Conservation (phyloP, 2,797 vertebrate genomes). For the Lagodon rhomboides region DNA sequence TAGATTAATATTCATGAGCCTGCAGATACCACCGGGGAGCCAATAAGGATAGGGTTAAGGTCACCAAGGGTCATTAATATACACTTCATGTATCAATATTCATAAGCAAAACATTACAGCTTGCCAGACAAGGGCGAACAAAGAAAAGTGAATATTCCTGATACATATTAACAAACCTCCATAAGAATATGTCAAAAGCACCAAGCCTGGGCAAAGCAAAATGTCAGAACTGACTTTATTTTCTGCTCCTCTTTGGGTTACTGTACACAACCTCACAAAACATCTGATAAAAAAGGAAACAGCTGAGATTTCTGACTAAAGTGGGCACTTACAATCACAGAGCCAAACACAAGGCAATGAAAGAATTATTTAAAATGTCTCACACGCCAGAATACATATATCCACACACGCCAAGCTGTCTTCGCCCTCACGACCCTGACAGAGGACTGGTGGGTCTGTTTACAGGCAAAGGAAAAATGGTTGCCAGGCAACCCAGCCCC, state of each 20-base stretch:
- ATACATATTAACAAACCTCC: slow-evolving; percentile 88
- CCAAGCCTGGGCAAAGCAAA: slow-evolving; percentile 72
- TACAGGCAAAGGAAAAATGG: slow-evolving; percentile 79
- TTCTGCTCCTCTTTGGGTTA: slow-evolving; percentile 46
- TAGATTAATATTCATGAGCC: slow-evolving; percentile 91
- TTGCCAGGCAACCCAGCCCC: slow-evolving; percentile 83
- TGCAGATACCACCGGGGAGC: slow-evolving; percentile 88
- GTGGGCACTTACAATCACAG: slow-evolving; percentile 1
- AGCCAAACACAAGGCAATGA: slow-evolving; percentile 38
- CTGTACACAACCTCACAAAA: slow-evolving; percentile 58
- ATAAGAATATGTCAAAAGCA: slow-evolving; percentile 82
- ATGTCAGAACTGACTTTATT: slow-evolving; percentile 73
- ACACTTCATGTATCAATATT: slow-evolving; percentile 92
- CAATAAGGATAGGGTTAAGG: slow-evolving; percentile 93
- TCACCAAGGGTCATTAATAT: slow-evolving; percentile 92
- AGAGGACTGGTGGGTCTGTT: slow-evolving; percentile 79
- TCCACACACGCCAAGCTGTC: slow-evolving; percentile 60
- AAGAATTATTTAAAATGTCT: slow-evolving; percentile 44
- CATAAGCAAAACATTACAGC: slow-evolving; percentile 92
- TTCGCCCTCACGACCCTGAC: slow-evolving; percentile 78
- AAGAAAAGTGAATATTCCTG: slow-evolving; percentile 89
- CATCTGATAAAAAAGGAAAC: slow-evolving; percentile 49
- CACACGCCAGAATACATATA: slow-evolving; percentile 56
- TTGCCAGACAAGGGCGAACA: slow-evolving; percentile 91
- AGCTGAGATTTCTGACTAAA: slow-evolving; percentile 45